A percentile compares a stretch with the other conserved stretches of the same genome.
Evolutionary conservation across 2,888 invertebrate genomes (phyloP).

Genomic region (Lymantria dispar): DNA sequence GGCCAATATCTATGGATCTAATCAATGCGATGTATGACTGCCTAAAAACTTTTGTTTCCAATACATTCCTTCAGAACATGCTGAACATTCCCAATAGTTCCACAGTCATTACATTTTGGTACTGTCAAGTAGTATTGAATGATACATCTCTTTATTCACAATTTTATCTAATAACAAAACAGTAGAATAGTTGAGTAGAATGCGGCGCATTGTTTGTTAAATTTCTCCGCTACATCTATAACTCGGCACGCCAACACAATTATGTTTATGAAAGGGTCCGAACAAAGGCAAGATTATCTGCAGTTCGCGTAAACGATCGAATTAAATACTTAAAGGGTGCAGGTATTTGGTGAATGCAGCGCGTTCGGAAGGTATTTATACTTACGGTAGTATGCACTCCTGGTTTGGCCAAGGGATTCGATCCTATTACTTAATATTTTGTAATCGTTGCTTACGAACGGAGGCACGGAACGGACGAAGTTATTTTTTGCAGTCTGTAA

Average conservation of each 20-base stretch:
- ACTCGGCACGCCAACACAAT: conserved; percentile 41
- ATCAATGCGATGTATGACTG: too few relatives aligned
- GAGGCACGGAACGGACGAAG: too few relatives aligned
- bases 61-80: too few relatives aligned
- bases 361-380: conserved; percentile 36
- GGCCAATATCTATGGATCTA: too few relatives aligned
- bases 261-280: conserved; percentile 64
- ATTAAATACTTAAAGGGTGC: conserved; percentile 66
- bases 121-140: too few relatives aligned
- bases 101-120: too few relatives aligned
- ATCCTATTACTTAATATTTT: too few relatives aligned
- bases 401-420: not conserved
- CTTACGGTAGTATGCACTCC: conserved; percentile 13
- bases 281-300: conserved; percentile 72
- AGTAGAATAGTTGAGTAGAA: conserved; percentile 23
- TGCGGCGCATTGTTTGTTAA: conserved; percentile 28
- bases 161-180: conserved; percentile 13
- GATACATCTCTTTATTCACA: too few relatives aligned
- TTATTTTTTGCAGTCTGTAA: too few relatives aligned
- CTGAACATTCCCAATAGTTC: too few relatives aligned
- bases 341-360: conserved; percentile 46
- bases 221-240: conserved; percentile 48
- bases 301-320: conserved; percentile 58
- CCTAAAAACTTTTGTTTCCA: too few relatives aligned
- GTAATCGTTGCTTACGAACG: too few relatives aligned